Conservation (phyloP, 1,140 invertebrate species). For the Polypedilum pembai region DNA sequence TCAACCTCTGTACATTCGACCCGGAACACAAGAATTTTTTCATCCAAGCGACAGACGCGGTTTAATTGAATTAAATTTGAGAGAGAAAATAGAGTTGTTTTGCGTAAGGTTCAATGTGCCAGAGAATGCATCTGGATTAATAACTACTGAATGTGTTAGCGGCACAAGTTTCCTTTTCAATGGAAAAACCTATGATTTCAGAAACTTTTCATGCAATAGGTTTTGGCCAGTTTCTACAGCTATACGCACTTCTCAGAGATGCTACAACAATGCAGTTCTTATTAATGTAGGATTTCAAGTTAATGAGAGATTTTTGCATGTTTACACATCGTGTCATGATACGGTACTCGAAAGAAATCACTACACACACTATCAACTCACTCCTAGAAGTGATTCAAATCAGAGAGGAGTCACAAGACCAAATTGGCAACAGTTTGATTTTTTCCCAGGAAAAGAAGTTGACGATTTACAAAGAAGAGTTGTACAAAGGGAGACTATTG, state of each 20-base stretch:
- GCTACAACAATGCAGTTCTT: neutral
- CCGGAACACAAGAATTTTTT: neutral
- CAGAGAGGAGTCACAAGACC: neutral
- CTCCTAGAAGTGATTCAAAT: neutral
- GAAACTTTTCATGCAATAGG: slow-evolving; percentile 38
- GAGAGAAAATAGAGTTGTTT: slow-evolving; percentile 36
- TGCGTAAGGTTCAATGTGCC: slow-evolving; percentile 37
- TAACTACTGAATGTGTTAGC: slow-evolving; percentile 34
- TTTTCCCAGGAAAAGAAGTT: neutral
- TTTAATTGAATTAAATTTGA: slow-evolving; percentile 34
- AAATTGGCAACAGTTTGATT: neutral
- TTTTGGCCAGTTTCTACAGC: neutral
- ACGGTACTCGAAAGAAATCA: neutral
- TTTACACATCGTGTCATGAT: neutral
- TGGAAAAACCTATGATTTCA: slow-evolving; percentile 36
- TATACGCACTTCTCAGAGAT: neutral
- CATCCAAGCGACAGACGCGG: slow-evolving; percentile 31
- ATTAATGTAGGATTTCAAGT: neutral
- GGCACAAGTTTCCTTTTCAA: slow-evolving; percentile 37
- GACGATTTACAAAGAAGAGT: neutral
- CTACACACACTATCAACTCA: slow-evolving; percentile 8
- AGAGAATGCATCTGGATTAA: slow-evolving; percentile 30
- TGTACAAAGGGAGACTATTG: neutral
- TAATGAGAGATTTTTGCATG: neutral
- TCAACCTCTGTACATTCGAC: slow-evolving; percentile 14